Conservation (phyloP, 1,140 invertebrate species). For the Eueides isabella region DNA sequence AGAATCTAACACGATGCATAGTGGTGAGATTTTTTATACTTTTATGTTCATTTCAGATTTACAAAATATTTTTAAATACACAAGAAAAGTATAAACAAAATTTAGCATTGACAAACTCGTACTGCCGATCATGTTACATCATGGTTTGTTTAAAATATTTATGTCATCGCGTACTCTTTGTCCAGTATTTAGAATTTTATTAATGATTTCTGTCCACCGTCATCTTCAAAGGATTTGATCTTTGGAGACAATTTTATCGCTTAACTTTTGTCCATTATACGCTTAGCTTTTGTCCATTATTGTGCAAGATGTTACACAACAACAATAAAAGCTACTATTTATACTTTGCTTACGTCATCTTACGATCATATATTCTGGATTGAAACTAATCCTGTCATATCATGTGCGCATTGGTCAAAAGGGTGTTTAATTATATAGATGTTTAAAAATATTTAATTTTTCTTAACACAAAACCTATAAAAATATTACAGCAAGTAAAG, state of each 20-base stretch:
- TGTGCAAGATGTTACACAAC: slow-evolving; percentile 75
- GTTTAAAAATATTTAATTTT: background rate
- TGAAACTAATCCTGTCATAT: slow-evolving; percentile 61
- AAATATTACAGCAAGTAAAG: background rate
- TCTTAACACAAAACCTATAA: background rate
- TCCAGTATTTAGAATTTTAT: slow-evolving; percentile 70
- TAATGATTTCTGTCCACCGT: slow-evolving; percentile 66
- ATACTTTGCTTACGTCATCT: slow-evolving; percentile 70
- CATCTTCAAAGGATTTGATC: slow-evolving; percentile 66
- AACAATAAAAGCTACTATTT: slow-evolving; percentile 66
- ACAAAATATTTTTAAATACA: background rate
- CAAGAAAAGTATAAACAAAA: background rate
- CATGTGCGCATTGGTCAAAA: slow-evolving; percentile 46
- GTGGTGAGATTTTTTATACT: slow-evolving; percentile 85
- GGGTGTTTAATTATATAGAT: slow-evolving; percentile 48
- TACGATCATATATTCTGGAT: slow-evolving; percentile 70
- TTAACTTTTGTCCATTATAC: slow-evolving; percentile 61
- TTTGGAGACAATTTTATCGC: slow-evolving; percentile 74
- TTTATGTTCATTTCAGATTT: background rate
- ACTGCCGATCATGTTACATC: slow-evolving; percentile 35
- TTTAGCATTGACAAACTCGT: slow-evolving; percentile 8
- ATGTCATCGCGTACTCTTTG: slow-evolving; percentile 63
- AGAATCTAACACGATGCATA: slow-evolving; percentile 93
- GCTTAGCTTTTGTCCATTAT: slow-evolving; percentile 62
- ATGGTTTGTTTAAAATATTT: slow-evolving; percentile 57